Percentiles rank a stretch among this genome's conserved stretches.
These are phyloP conservation scores for Lanius collurio DNA, from an alignment of 2,113 vertebrate species.

Conservation along the genomic window DNA sequence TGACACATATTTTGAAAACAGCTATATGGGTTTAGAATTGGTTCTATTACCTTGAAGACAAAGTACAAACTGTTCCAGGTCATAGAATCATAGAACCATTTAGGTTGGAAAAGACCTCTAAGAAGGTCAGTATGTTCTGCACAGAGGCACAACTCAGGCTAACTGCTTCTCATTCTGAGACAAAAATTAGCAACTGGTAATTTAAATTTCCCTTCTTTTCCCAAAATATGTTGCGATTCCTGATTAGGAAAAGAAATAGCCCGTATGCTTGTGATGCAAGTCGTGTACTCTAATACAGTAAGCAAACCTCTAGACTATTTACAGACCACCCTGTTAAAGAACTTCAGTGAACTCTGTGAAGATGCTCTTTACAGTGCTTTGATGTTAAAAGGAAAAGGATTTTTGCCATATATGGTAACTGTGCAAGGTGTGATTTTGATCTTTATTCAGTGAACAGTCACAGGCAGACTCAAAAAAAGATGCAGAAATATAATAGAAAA, in stretches of 20 bases:
- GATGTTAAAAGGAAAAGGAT: constrained; percentile 47
- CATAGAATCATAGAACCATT: not conserved
- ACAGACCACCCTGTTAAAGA: constrained; percentile 71
- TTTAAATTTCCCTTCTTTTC: not conserved
- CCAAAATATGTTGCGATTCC: not conserved
- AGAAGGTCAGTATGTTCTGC: not conserved
- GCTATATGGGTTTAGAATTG: not conserved
- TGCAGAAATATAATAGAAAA: not conserved
- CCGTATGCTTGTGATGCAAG: constrained; percentile 33
- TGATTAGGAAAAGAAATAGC: constrained; percentile 13
- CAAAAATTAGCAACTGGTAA: not conserved
- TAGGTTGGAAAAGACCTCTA: not conserved
- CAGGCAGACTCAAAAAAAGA: not conserved
- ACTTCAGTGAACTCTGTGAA: constrained; percentile 59
- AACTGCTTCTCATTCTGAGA: not conserved
- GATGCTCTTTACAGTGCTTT: constrained; percentile 67
- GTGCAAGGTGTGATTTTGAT: constrained; percentile 62
- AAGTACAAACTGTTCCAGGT: not conserved
- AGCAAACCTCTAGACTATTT: constrained; percentile 72
- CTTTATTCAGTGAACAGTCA: constrained; percentile 10
- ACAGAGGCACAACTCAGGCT: not conserved
- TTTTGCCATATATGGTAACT: constrained; percentile 64
- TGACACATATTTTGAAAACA: not conserved
- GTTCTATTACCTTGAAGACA: not conserved
- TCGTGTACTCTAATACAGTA: constrained; percentile 62